A percentile compares a stretch with the other conserved stretches of the same genome.
Evolutionary conservation across 2,888 invertebrate species (phyloP).

Genomic region (Dasypolia templi): DNA sequence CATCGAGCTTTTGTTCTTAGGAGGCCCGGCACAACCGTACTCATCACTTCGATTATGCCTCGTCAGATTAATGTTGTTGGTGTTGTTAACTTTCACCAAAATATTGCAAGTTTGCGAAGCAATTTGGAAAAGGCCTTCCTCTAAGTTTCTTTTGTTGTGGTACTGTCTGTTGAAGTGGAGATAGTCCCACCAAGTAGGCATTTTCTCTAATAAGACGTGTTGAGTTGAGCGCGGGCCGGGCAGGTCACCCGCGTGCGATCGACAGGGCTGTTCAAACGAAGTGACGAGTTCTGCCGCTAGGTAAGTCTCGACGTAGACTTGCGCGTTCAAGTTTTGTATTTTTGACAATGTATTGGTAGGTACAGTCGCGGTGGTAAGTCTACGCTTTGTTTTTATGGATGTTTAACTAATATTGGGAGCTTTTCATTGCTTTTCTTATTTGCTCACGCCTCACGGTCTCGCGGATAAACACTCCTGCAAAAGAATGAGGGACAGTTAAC

Average conservation of each 20-base stretch:
- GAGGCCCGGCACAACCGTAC: slow-evolving; percentile 88
- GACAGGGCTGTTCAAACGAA: slow-evolving; percentile 68
- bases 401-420: not conserved
- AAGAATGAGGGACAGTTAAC: not conserved
- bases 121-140: slow-evolving; percentile 94
- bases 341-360: slow-evolving; percentile 66
- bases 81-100: slow-evolving; percentile 94
- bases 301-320: slow-evolving; percentile 74
- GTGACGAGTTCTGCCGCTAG: slow-evolving; percentile 69
- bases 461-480: not conserved
- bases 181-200: slow-evolving; percentile 92
- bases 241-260: slow-evolving; percentile 58
- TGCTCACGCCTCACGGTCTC: not conserved
- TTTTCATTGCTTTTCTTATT: not conserved
- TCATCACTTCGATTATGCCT: slow-evolving; percentile 92
- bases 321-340: slow-evolving; percentile 84
- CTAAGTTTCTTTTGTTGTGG: slow-evolving; percentile 91
- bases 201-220: slow-evolving; percentile 78
- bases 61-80: slow-evolving; percentile 93
- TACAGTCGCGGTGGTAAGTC: slow-evolving; percentile 68
- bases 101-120: slow-evolving; percentile 95
- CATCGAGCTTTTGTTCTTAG: slow-evolving; percentile 85
- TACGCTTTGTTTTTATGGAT: slow-evolving; percentile 28
- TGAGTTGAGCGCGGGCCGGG: slow-evolving; percentile 65
- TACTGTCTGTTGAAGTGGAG: slow-evolving; percentile 88